phyloP scores from a whole-genome alignment of 2,113 vertebrate genomes.

The Cavia aperea region DNA sequence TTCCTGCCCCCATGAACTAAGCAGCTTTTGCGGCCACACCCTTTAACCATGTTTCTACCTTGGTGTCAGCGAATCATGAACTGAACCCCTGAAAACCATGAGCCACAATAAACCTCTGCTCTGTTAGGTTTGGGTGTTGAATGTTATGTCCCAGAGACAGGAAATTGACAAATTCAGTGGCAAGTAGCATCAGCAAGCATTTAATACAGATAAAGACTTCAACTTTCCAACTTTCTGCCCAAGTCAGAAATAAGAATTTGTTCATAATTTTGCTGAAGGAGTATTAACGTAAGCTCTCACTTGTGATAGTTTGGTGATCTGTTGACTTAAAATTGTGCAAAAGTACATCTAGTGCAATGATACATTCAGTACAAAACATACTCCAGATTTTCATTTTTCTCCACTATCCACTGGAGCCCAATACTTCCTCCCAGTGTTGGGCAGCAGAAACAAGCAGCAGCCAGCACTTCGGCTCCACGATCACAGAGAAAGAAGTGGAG shows the following conservation, averaged over 20 bases:
- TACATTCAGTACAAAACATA: background rate
- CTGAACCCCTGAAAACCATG: background rate
- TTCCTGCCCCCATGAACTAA: background rate
- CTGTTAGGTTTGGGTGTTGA: background rate
- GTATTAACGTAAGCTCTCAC: too few species aligned
- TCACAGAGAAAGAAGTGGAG: background rate
- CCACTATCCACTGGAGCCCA: fast-evolving
- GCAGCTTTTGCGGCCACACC: background rate
- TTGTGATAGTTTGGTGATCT: background rate
- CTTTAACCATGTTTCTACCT: background rate
- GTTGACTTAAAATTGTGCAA: background rate
- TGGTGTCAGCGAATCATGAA: background rate
- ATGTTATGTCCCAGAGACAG: background rate
- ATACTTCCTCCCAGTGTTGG: too few species aligned
- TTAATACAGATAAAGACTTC: background rate
- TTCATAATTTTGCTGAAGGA: background rate
- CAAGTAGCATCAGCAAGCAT: background rate
- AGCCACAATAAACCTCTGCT: background rate
- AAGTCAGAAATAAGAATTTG: background rate
- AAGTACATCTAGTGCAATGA: background rate
- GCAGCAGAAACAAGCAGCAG: background rate
- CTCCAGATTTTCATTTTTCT: background rate
- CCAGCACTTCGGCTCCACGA: background rate
- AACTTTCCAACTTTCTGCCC: background rate
- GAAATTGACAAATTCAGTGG: background rate